These are phyloP conservation scores for Rhagonycha lutea DNA, from an alignment of 2,888 invertebrate genomes.

Conservation along the genomic window DNA sequence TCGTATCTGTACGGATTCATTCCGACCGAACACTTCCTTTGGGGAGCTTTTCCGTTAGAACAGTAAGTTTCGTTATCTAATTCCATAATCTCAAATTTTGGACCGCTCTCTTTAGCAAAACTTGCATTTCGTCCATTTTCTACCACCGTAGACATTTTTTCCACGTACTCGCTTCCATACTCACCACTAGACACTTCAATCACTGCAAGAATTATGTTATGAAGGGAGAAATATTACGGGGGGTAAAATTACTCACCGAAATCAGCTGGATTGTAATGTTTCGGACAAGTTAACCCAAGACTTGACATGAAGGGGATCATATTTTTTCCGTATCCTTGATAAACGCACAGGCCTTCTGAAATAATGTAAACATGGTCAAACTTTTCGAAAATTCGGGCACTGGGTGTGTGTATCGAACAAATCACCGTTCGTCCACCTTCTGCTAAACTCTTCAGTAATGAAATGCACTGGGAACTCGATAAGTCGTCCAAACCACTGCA, in stretches of 20 bases:
- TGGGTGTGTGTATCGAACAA: constrained; percentile 82
- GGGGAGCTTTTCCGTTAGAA: neutral
- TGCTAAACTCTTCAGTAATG: constrained; percentile 69
- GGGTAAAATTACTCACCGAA: constrained; percentile 67
- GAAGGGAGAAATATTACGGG: neutral
- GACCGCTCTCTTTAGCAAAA: constrained; percentile 11
- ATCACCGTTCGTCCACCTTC: constrained; percentile 74
- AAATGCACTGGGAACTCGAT: constrained; percentile 72
- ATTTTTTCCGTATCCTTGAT: constrained; percentile 77
- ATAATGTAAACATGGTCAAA: constrained; percentile 82
- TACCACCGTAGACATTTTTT: constrained; percentile 69
- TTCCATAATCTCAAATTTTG: constrained; percentile 13
- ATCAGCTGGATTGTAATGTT: constrained; percentile 93
- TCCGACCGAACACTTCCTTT: neutral
- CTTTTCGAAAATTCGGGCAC: constrained; percentile 75
- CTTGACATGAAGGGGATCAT: constrained; percentile 81
- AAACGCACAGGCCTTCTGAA: constrained; percentile 85
- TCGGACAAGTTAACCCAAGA: constrained; percentile 82
- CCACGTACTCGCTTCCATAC: constrained; percentile 70
- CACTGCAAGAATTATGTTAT: constrained; percentile 52
- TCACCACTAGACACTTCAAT: constrained; percentile 82
- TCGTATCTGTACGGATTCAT: constrained; percentile 56
- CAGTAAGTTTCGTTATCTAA: neutral
- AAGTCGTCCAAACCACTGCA: constrained; percentile 74
- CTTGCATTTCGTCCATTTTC: constrained; percentile 56